Evolutionary conservation across 2,113 vertebrate genomes (phyloP).

Genomic region (Desmodus rotundus): DNA sequence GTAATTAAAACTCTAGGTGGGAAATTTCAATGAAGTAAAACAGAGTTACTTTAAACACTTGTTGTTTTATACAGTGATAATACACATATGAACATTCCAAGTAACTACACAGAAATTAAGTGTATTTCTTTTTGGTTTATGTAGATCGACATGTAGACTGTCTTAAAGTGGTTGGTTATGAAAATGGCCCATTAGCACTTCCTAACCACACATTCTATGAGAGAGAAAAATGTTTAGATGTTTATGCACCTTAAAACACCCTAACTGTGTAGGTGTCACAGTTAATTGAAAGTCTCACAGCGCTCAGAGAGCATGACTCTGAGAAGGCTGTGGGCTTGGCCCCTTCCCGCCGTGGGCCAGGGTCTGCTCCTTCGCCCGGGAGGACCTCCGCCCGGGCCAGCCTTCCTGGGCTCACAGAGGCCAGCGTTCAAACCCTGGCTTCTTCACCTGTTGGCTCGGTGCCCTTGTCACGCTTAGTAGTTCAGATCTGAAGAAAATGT

Average conservation of each 20-base stretch:
- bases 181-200: background rate
- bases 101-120: background rate
- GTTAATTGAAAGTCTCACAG: background rate
- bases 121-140: background rate
- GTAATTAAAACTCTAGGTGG: background rate
- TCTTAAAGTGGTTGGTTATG: background rate
- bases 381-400: background rate
- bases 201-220: background rate
- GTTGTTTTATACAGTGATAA: background rate
- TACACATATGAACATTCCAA: background rate
- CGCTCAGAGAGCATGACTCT: fast-evolving
- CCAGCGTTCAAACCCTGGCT: background rate
- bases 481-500: background rate
- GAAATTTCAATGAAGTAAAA: background rate
- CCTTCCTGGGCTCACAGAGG: background rate
- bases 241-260: background rate
- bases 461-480: background rate
- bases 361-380: background rate
- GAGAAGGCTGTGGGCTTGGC: background rate
- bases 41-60: background rate
- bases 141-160: background rate
- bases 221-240: background rate
- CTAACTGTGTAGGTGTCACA: background rate
- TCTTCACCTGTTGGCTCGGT: background rate
- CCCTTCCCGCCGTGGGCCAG: too few species aligned